Evolutionary conservation across 2,888 invertebrate species (phyloP).

Genomic region (Junonia oenone): DNA sequence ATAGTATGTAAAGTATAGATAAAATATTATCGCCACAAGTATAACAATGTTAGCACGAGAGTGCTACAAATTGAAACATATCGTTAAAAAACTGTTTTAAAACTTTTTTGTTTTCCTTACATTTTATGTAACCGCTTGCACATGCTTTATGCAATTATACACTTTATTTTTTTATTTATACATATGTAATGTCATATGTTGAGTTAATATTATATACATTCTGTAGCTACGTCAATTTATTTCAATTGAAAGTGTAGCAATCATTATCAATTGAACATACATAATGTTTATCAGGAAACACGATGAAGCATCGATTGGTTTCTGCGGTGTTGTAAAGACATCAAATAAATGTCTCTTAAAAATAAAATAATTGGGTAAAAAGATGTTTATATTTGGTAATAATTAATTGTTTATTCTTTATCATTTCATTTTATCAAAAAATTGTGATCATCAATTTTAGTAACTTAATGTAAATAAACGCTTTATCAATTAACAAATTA

Average conservation of each 20-base stretch:
- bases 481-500: background rate
- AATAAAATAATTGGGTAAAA: background rate
- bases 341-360: background rate
- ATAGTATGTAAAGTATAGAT: conserved; percentile 1
- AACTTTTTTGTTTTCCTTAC: background rate
- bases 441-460: conserved; percentile 9
- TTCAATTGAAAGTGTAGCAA: conserved; percentile 51
- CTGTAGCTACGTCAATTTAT: conserved; percentile 48
- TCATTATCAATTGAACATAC: conserved; percentile 46
- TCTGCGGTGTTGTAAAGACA: background rate
- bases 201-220: conserved; percentile 16
- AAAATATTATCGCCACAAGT: background rate
- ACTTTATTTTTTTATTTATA: background rate
- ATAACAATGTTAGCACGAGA: background rate
- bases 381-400: background rate
- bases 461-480: background rate
- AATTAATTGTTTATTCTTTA: background rate
- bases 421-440: background rate
- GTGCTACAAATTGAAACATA: conserved; percentile 1
- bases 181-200: background rate
- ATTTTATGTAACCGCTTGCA: background rate
- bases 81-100: background rate
- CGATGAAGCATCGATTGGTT: conserved; percentile 9
- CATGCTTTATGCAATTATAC: background rate
- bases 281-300: conserved; percentile 36